These are phyloP conservation scores for Cataglyphis rosenhaueri DNA, from an alignment of 2,888 invertebrate species.

Conservation along the genomic window DNA sequence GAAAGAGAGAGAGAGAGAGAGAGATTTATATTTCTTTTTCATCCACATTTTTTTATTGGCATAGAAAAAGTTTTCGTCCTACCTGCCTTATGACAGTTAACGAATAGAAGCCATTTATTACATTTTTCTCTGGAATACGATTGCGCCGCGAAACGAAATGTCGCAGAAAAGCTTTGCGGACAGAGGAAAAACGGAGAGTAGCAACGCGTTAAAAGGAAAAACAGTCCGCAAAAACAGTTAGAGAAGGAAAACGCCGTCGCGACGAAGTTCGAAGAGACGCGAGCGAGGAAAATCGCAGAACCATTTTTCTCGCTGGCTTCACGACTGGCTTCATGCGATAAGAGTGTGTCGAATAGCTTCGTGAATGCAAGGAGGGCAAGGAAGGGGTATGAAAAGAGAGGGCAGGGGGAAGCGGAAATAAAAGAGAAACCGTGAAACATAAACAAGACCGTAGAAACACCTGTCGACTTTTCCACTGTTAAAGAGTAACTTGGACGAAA, in stretches of 20 bases:
- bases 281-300: constrained; percentile 56
- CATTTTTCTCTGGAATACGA: constrained; percentile 28
- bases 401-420: constrained; percentile 24
- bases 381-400: constrained; percentile 5
- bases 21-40: background rate
- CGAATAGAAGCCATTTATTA: constrained; percentile 51
- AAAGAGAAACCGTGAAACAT: constrained; percentile 48
- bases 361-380: background rate
- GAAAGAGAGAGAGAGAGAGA: background rate
- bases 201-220: constrained; percentile 36
- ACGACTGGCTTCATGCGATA: constrained; percentile 68
- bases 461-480: constrained; percentile 47
- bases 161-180: constrained; percentile 43
- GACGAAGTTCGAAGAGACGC: constrained; percentile 48
- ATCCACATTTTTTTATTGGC: background rate
- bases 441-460: constrained; percentile 55
- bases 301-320: constrained; percentile 70
- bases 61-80: constrained; percentile 8
- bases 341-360: constrained; percentile 67
- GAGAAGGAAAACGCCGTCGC: constrained; percentile 9
- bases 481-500: constrained; percentile 19
- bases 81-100: constrained; percentile 35
- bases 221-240: constrained; percentile 38
- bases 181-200: constrained; percentile 35
- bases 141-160: constrained; percentile 35